Conservation (phyloP, 92 coral and sea anemone genomes). For the Anthopleura xanthogrammica region DNA sequence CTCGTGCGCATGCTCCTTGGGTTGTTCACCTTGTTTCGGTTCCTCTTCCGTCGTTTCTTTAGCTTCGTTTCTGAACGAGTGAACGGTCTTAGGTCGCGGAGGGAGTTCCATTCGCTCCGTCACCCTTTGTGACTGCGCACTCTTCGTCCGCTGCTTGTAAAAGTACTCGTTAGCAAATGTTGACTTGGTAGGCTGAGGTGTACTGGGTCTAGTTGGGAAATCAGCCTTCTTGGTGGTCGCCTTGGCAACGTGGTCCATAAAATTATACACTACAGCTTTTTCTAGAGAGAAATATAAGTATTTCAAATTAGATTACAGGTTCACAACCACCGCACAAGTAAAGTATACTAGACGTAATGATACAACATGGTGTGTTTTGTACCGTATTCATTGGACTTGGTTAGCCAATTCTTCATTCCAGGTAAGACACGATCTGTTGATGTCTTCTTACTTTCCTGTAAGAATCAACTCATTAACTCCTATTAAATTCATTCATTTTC, state of each 20-base stretch:
- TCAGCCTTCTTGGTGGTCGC: slow-evolving; percentile 38
- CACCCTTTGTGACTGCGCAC: slow-evolving; percentile 80
- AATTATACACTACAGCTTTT: slow-evolving; percentile 82
- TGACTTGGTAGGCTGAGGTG: slow-evolving; percentile 38
- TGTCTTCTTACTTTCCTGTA: slow-evolving; percentile 33
- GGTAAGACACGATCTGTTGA: slow-evolving; percentile 39
- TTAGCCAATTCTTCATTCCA: slow-evolving; percentile 71
- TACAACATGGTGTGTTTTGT: neutral
- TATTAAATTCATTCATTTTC: neutral
- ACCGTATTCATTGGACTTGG: slow-evolving; percentile 82
- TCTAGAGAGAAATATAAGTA: slow-evolving; percentile 31
- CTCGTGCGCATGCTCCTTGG: slow-evolving; percentile 43
- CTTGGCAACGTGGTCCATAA: slow-evolving; percentile 74
- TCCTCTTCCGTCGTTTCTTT: slow-evolving; percentile 9
- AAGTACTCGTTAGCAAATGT: slow-evolving; percentile 68
- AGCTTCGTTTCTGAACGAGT: slow-evolving; percentile 42
- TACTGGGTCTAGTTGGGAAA: slow-evolving; percentile 13
- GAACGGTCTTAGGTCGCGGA: slow-evolving; percentile 81
- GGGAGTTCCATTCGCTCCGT: slow-evolving; percentile 63
- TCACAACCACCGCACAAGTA: neutral
- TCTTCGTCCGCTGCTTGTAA: slow-evolving; percentile 68
- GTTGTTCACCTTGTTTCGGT: slow-evolving; percentile 26
- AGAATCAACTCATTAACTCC: neutral
- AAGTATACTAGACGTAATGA: too few species aligned
- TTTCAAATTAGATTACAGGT: neutral